phyloP scores from a whole-genome alignment of 2,797 vertebrate genomes.

The Coilia nasus region DNA sequence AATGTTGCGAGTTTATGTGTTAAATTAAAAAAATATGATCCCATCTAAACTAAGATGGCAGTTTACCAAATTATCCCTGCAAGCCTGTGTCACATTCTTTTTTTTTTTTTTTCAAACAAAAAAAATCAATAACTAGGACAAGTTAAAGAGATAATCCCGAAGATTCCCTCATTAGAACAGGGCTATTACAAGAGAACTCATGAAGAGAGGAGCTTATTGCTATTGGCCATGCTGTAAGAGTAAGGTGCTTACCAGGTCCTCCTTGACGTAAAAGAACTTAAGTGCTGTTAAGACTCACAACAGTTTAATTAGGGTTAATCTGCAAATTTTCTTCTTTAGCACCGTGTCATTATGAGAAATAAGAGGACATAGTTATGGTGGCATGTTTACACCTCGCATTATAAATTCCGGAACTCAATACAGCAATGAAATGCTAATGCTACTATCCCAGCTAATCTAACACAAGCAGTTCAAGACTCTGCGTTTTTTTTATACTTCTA shows the following conservation, averaged over 20 bases:
- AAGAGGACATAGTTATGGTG: neutral
- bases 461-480: too few species aligned
- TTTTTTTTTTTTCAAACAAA: neutral
- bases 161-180: neutral
- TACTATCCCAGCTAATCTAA: too few species aligned
- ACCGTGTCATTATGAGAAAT: neutral
- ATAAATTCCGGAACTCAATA: too few species aligned
- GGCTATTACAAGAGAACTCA: neutral
- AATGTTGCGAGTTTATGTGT: too few species aligned
- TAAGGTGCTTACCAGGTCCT: slow-evolving; percentile 15
- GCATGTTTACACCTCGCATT: too few species aligned
- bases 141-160: neutral
- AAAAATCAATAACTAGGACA: neutral
- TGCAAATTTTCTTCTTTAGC: neutral
- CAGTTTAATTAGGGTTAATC: slow-evolving; percentile 18
- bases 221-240: neutral
- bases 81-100: neutral
- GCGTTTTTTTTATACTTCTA: too few species aligned
- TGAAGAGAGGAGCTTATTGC: neutral
- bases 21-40: too few species aligned
- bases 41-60: too few species aligned
- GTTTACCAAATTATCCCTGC: neutral
- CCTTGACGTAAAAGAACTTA: slow-evolving; percentile 11
- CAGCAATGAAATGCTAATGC: too few species aligned
- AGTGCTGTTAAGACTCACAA: neutral